Conservation (phyloP, 2,797 vertebrate species). For the Esox lucius region DNA sequence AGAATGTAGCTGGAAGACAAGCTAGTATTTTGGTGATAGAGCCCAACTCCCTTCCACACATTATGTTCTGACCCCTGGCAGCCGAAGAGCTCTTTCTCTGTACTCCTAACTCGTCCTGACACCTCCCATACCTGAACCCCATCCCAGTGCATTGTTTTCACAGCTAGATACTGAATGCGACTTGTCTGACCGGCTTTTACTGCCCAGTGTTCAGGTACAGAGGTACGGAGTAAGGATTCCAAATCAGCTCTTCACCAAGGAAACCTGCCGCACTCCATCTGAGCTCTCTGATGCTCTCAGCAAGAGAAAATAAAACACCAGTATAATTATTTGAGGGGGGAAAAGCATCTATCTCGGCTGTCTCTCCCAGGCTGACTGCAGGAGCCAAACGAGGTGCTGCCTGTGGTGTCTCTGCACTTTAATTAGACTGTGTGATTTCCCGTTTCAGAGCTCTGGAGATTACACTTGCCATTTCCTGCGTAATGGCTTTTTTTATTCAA, state of each 20-base stretch:
- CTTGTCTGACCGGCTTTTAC: background rate
- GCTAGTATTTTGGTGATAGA: slow-evolving; percentile 38
- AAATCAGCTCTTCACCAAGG: slow-evolving; percentile 43
- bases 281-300: slow-evolving; percentile 33
- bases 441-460: background rate
- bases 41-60: slow-evolving; percentile 29
- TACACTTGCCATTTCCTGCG: background rate
- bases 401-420: slow-evolving; percentile 25
- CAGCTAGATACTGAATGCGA: background rate
- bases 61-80: slow-evolving; percentile 7
- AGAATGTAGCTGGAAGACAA: slow-evolving; percentile 35
- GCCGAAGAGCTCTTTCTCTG: background rate
- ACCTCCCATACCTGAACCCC: background rate
- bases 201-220: background rate
- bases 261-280: slow-evolving; percentile 34
- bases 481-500: slow-evolving; percentile 3
- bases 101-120: background rate
- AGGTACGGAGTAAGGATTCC: slow-evolving; percentile 22
- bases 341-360: slow-evolving; percentile 16
- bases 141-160: slow-evolving; percentile 2
- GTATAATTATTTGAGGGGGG: slow-evolving; percentile 38
- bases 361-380: slow-evolving; percentile 23
- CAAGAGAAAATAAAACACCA: slow-evolving; percentile 39
- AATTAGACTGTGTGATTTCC: slow-evolving; percentile 24
- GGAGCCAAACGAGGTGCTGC: slow-evolving; percentile 13